Evolutionary conservation across 1,140 invertebrate genomes (phyloP).

Genomic region (Drosophila sp.): DNA sequence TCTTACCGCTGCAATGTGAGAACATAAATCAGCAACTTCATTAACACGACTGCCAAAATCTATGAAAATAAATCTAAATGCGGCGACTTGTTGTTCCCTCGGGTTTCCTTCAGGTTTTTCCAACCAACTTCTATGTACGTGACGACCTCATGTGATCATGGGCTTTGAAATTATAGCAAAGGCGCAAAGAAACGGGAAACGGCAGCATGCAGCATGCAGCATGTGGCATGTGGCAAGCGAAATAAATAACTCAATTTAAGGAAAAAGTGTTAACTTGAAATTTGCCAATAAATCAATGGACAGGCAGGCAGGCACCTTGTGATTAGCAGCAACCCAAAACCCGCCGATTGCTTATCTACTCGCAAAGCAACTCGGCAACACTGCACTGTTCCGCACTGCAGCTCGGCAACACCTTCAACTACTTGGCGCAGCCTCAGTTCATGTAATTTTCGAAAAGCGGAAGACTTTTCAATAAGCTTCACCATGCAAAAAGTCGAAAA

Average conservation of each 20-base stretch:
- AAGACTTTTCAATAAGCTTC: constrained; percentile 67
- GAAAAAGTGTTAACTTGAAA: constrained; percentile 78
- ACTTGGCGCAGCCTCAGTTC: neutral
- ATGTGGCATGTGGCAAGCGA: constrained; percentile 32
- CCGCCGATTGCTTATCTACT: constrained; percentile 64
- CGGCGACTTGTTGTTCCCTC: constrained; percentile 7
- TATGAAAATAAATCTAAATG: constrained; percentile 70
- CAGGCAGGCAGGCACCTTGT: constrained; percentile 55
- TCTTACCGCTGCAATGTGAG: constrained; percentile 14
- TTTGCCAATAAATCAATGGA: constrained; percentile 75
- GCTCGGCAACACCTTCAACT: constrained; percentile 15
- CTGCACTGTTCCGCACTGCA: constrained; percentile 2
- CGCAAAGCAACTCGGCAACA: constrained; percentile 7
- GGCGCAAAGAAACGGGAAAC: constrained; percentile 12
- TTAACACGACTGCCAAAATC: constrained; percentile 77
- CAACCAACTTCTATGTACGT: constrained; percentile 38
- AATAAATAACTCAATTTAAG: constrained; percentile 80
- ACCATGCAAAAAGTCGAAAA: constrained; percentile 16
- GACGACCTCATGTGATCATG: constrained; percentile 40
- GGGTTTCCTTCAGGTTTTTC: neutral
- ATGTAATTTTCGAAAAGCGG: constrained; percentile 50
- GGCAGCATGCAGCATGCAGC: constrained; percentile 27
- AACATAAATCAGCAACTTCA: constrained; percentile 77
- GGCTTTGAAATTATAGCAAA: constrained; percentile 43
- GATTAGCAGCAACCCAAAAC: constrained; percentile 61